Evolutionary conservation across 2,113 vertebrate genomes (phyloP), one percentile per base, ranked within the genome.

Genomic region (Calyptomena viridis): DNA sequence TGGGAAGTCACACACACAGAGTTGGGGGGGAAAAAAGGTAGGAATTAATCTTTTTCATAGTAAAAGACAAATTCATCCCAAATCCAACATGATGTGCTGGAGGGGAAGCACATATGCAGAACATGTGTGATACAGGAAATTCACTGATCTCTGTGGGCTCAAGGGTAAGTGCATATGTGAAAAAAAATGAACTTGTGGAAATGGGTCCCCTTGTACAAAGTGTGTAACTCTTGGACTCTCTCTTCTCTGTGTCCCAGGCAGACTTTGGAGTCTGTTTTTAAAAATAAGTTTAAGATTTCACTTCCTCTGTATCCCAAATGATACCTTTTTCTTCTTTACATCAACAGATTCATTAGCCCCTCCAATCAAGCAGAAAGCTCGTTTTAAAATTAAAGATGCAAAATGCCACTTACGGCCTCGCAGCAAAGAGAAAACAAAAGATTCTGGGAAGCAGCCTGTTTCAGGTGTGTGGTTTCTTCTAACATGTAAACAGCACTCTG

Each of bases 321-420:
- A 77, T 27, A 60, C 39, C 23, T 56, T 82, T 40, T 67, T 76
- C 35, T 63, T 25, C 66, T 95, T 84, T 81, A 93, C 53, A 84
- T 83, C 84, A 56, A 90, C 93, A 99, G 99, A 99, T 94, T 95
- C 97, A 0, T 62, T 98, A 58, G 95, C 97, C 5, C 96, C 98
- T 15, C 98, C 98, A 58, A 97, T 99, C 97, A 99, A 99, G 84
- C 99, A 99, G 97, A 99, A 99, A 94, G 98, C 99, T 62, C 98
- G 98, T 35, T 99, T 99, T 94, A 99, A 99, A 98, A 99, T 99
- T 95, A 99, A 99, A 96, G 99, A 99, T 9, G 98, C 99, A 80
- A 99, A 99, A 87, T 99, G 99, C 92, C 99, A 99, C 94, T 98
- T 99, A 85, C 97, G 96, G 44, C 99, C 99, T 49, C 98, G 98